phyloP scores from a whole-genome alignment of 2,888 invertebrate genomes.

The Papilio protenor region DNA sequence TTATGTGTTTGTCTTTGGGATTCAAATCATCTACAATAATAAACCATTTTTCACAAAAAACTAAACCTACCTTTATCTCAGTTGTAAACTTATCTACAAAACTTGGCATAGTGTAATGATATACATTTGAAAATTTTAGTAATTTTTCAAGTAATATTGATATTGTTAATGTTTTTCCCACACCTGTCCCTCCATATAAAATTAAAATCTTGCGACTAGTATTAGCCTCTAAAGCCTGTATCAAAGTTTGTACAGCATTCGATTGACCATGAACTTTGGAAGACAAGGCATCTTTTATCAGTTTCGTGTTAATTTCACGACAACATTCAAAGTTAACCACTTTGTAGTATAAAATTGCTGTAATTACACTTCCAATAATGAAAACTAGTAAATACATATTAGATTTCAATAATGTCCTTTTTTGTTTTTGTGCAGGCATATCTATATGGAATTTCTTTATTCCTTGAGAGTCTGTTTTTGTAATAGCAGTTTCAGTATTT shows the following conservation, averaged over 20 bases:
- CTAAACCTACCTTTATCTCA: constrained; percentile 68
- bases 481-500: neutral
- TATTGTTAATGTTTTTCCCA: constrained; percentile 74
- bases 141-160: constrained; percentile 64
- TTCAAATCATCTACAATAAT: constrained; percentile 73
- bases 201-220: constrained; percentile 65
- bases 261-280: constrained; percentile 69
- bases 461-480: neutral
- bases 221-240: constrained; percentile 58
- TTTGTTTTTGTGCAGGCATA: neutral
- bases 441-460: constrained; percentile 27
- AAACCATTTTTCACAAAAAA: constrained; percentile 65
- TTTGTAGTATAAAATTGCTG: constrained; percentile 58
- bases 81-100: constrained; percentile 64
- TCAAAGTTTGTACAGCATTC: constrained; percentile 59
- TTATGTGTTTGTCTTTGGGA: constrained; percentile 58
- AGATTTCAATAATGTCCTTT: neutral
- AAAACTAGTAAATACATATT: constrained; percentile 5
- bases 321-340: constrained; percentile 61
- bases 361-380: constrained; percentile 38
- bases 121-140: constrained; percentile 67
- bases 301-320: constrained; percentile 56
- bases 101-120: constrained; percentile 75
- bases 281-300: constrained; percentile 56
- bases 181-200: constrained; percentile 77